Evolutionary conservation across 2,797 vertebrate species (phyloP).

Genomic region (Molossus molossus): DNA sequence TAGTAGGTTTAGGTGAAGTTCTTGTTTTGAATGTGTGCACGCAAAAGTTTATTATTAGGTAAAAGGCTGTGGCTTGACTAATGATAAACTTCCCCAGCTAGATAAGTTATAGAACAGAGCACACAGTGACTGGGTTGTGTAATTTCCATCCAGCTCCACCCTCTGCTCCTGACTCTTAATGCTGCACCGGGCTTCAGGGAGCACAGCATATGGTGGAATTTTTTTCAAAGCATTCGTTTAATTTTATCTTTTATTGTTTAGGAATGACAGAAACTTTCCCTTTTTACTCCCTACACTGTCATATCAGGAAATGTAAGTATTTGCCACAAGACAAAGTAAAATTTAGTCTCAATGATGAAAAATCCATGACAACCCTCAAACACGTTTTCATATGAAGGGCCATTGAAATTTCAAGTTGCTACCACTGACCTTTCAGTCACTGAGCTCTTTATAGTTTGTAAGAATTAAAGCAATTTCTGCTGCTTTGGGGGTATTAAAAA

Average conservation of each 20-base stretch:
- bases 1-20: background rate
- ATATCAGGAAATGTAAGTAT: background rate
- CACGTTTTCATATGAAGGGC: background rate
- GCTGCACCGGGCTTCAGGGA: background rate
- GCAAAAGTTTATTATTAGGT: constrained; percentile 4
- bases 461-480: background rate
- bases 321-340: background rate
- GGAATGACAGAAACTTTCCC: background rate
- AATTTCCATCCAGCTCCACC: constrained; percentile 61
- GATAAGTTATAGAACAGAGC: background rate
- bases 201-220: background rate
- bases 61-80: constrained; percentile 21
- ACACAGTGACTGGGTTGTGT: background rate
- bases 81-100: constrained; percentile 65
- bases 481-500: background rate
- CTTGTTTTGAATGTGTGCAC: constrained; percentile 32
- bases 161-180: constrained; percentile 19
- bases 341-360: background rate
- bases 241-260: constrained; percentile 72
- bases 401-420: background rate
- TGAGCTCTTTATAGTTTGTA: background rate
- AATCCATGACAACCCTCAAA: background rate
- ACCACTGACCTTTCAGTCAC: background rate
- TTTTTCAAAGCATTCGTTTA: background rate
- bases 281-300: background rate